Conservation (phyloP, 2,888 invertebrate genomes). For the Andricus curvator region DNA sequence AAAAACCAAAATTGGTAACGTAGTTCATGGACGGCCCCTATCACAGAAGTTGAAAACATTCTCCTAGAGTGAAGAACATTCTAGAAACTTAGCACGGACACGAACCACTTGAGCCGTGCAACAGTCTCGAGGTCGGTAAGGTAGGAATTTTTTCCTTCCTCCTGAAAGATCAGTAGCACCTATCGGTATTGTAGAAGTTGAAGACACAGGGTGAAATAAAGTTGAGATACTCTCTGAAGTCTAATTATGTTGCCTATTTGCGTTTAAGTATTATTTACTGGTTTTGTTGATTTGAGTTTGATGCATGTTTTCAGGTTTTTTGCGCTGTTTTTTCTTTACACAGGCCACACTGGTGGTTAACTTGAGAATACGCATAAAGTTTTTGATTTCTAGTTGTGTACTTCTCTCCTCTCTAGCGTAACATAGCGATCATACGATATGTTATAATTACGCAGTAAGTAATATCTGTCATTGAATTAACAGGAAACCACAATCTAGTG, state of each 20-base stretch:
- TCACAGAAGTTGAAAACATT: no score
- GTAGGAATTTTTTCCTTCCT: no score
- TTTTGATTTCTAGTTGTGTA: conserved; percentile 61
- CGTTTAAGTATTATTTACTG: conserved; percentile 52
- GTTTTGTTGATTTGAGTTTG: conserved; percentile 65
- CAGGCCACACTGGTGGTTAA: conserved; percentile 50
- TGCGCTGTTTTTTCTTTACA: conserved; percentile 65
- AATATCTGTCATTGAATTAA: conserved; percentile 75
- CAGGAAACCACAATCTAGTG: conserved; percentile 75
- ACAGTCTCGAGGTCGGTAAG: no score
- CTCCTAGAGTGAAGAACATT: no score
- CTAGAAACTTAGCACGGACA: no score
- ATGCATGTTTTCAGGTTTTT: conserved; percentile 76
- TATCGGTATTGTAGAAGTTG: not conserved
- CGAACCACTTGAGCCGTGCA: no score
- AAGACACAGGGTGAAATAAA: not conserved
- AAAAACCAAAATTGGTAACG: no score
- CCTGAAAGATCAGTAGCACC: not conserved
- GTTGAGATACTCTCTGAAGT: conserved; percentile 6
- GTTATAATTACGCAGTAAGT: conserved; percentile 71
- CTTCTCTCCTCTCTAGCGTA: conserved; percentile 66
- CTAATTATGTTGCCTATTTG: conserved; percentile 32
- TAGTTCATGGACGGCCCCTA: no score
- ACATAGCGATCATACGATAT: conserved; percentile 63
- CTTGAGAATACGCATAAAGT: conserved; percentile 25